Conservation (phyloP, 2,888 invertebrate species). For the Amiota minor region DNA sequence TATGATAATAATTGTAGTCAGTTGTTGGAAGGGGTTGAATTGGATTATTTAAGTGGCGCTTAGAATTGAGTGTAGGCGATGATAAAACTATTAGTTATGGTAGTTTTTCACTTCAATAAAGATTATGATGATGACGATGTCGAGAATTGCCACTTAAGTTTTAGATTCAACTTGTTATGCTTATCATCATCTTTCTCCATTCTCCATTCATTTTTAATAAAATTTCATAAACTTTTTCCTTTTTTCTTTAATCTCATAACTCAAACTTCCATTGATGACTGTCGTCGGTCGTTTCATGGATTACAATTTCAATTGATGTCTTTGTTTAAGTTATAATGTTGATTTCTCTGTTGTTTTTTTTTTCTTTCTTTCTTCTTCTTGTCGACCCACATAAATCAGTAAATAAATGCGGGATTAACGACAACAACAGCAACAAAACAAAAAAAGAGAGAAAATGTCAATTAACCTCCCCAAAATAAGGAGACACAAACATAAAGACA, state of each 20-base stretch:
- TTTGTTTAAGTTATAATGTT: conserved; percentile 41
- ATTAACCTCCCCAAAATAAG: conserved; percentile 55
- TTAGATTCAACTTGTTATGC: no score
- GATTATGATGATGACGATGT: no score
- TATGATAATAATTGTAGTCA: conserved; percentile 5
- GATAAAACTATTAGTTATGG: background rate
- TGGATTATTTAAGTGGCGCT: no score
- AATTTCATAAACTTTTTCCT: no score
- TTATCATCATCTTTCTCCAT: no score
- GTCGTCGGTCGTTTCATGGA: conserved; percentile 6
- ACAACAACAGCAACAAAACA: conserved; percentile 10
- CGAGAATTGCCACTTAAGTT: no score
- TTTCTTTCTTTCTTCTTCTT: conserved; percentile 40
- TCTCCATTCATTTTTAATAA: no score
- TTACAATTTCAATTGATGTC: conserved; percentile 52
- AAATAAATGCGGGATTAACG: conserved; percentile 62
- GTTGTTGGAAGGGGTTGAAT: conserved; percentile 29
- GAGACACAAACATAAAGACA: conserved; percentile 28
- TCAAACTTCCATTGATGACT: no score
- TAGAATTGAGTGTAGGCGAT: conserved; percentile 11
- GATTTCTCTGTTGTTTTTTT: no score
- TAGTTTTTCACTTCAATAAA: background rate
- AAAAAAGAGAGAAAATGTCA: conserved; percentile 53
- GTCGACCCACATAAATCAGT: conserved; percentile 60
- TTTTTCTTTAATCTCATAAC: no score